Evolutionary conservation across 2,888 invertebrate species (phyloP).

Genomic region (Drosophila siamana): DNA sequence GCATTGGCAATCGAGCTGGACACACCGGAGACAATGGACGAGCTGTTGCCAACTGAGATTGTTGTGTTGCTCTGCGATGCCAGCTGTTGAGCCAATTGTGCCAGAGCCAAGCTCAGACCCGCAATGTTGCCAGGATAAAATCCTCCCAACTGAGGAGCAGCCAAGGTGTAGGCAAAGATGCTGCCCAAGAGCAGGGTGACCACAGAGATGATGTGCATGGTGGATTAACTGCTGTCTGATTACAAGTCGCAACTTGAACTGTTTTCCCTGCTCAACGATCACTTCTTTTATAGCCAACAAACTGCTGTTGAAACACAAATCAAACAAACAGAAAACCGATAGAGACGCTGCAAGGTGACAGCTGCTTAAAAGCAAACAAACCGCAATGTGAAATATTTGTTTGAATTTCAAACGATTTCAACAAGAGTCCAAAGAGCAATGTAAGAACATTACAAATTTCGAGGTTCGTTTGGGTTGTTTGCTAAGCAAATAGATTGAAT

Average conservation of each 20-base stretch:
- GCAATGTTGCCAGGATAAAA: background rate
- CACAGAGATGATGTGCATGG: conserved; percentile 41
- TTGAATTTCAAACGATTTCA: conserved; percentile 16
- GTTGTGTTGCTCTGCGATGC: conserved; percentile 19
- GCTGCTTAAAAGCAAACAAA: conserved; percentile 32
- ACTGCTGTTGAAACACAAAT: conserved; percentile 11
- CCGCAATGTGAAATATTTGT: conserved; percentile 13
- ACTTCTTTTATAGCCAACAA: conserved; percentile 30
- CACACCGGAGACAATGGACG: conserved; percentile 23
- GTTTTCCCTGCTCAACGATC: background rate
- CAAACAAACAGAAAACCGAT: background rate
- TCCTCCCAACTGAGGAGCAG: conserved; percentile 24
- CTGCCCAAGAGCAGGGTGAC: conserved; percentile 36
- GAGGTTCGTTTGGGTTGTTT: background rate
- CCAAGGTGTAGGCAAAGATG: conserved; percentile 26
- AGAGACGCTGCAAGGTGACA: conserved; percentile 26
- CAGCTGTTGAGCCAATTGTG: conserved; percentile 25
- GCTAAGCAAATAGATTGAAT: background rate
- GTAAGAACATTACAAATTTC: background rate
- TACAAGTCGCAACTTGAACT: conserved; percentile 25
- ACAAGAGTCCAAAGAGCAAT: background rate
- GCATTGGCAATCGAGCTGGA: conserved; percentile 30
- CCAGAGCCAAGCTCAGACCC: conserved; percentile 1
- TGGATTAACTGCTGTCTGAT: background rate
- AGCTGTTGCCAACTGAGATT: background rate